These are phyloP conservation scores for Halcyon chelicuti DNA, from an alignment of 2,797 vertebrate genomes.

Conservation along the genomic window DNA sequence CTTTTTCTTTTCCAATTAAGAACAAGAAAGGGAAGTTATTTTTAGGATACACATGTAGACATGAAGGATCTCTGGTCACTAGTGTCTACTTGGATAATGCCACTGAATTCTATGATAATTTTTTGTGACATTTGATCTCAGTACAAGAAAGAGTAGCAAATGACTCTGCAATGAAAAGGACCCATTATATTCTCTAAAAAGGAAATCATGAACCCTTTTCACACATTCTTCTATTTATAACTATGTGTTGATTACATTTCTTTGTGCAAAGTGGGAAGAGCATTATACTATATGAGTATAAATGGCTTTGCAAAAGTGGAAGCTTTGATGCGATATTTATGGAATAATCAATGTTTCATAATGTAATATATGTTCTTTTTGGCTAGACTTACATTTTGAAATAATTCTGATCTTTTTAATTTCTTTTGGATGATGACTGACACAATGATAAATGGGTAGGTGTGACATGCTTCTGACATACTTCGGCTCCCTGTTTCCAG, in stretches of 20 bases:
- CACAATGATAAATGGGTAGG: not conserved
- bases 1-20: not conserved
- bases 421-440: not conserved
- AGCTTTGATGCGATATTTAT: not conserved
- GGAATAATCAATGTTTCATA: not conserved
- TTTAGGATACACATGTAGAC: not conserved
- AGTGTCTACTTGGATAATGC: not conserved
- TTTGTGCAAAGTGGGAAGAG: not conserved
- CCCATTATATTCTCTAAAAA: not conserved
- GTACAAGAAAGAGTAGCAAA: not conserved
- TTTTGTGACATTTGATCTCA: not conserved
- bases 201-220: not conserved
- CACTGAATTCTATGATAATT: not conserved
- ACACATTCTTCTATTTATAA: not conserved
- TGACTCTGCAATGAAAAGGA: not conserved
- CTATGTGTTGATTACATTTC: not conserved
- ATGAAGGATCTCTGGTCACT: not conserved
- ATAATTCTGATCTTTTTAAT: not conserved
- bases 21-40: not conserved
- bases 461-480: not conserved
- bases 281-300: not conserved
- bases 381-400: not conserved
- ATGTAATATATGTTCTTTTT: not conserved
- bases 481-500: not conserved
- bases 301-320: not conserved